phyloP scores from a whole-genome alignment of 2,113 vertebrate genomes.

The Lycocorax pyrrhopterus region DNA sequence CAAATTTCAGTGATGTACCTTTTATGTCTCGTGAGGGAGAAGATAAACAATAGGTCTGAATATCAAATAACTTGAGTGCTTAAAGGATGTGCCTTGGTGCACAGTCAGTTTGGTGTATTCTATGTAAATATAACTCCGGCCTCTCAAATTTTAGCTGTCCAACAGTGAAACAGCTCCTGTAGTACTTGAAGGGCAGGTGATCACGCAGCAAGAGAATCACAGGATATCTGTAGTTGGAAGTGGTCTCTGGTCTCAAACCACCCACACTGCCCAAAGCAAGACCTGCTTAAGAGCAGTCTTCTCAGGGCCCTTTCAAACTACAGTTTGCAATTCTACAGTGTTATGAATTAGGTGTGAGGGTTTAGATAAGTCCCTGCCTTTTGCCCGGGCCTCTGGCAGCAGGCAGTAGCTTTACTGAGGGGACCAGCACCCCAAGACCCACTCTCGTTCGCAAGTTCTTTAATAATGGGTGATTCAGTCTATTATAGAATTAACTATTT shows the following conservation, averaged over 20 bases:
- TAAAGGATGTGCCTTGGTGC: background rate
- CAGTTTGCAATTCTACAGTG: background rate
- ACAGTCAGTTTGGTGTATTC: background rate
- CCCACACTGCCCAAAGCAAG: background rate
- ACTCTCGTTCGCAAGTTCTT: too few relatives aligned
- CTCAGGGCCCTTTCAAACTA: background rate
- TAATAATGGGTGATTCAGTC: too few relatives aligned
- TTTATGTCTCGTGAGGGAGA: accelerated
- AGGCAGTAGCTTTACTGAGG: too few relatives aligned
- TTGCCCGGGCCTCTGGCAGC: too few relatives aligned
- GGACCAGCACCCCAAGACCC: too few relatives aligned
- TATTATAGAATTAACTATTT: too few relatives aligned
- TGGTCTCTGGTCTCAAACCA: background rate
- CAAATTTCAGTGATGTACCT: background rate
- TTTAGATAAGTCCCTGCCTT: too few relatives aligned
- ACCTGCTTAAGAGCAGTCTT: background rate
- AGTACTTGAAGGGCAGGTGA: background rate
- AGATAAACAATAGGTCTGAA: background rate
- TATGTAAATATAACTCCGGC: background rate
- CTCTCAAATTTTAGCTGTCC: background rate
- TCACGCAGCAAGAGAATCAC: background rate
- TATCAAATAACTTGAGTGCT: background rate
- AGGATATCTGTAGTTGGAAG: background rate
- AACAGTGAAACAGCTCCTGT: background rate
- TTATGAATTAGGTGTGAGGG: too few relatives aligned